Conservation (phyloP, 1,140 invertebrate species). For the Plodia interpunctella region DNA sequence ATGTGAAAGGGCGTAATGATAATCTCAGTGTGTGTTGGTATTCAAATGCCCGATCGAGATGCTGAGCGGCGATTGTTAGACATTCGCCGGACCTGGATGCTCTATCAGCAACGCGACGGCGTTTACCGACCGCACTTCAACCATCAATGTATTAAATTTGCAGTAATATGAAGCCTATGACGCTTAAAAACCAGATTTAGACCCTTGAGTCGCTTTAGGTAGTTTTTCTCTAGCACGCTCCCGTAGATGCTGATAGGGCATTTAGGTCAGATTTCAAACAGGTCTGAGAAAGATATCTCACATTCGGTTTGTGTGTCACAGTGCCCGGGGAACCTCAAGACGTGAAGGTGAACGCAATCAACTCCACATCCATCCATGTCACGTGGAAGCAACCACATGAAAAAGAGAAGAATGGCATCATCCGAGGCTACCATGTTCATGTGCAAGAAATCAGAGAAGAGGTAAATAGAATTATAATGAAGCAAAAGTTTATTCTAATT, state of each 20-base stretch:
- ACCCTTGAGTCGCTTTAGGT: constrained; percentile 59
- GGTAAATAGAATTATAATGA: constrained; percentile 69
- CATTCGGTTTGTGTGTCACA: constrained; percentile 77
- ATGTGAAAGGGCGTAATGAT: constrained; percentile 64
- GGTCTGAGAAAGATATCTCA: constrained; percentile 37
- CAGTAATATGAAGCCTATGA: constrained; percentile 47
- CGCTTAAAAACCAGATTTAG: constrained; percentile 52
- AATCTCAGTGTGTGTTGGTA: constrained; percentile 74
- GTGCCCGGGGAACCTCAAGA: constrained; percentile 97
- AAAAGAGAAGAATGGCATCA: constrained; percentile 96
- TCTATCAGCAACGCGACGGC: constrained; percentile 71
- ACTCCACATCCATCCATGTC: constrained; percentile 95
- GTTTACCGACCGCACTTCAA: constrained; percentile 59
- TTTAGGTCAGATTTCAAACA: constrained; percentile 49
- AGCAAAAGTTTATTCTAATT: too few species aligned
- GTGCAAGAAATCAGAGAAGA: constrained; percentile 93
- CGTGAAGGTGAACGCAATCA: constrained; percentile 90
- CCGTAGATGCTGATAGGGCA: constrained; percentile 76
- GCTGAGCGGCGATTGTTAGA: constrained; percentile 54
- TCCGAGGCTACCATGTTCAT: constrained; percentile 97
- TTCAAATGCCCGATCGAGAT: constrained; percentile 77
- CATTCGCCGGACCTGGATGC: constrained; percentile 59
- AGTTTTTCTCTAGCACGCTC: constrained; percentile 61
- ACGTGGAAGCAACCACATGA: constrained; percentile 93
- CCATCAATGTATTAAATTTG: constrained; percentile 25